A percentile compares a stretch with the other conserved stretches of the same genome.
phyloP scores from a whole-genome alignment of 2,113 vertebrate genomes.

The Oncorhynchus mykiss region DNA sequence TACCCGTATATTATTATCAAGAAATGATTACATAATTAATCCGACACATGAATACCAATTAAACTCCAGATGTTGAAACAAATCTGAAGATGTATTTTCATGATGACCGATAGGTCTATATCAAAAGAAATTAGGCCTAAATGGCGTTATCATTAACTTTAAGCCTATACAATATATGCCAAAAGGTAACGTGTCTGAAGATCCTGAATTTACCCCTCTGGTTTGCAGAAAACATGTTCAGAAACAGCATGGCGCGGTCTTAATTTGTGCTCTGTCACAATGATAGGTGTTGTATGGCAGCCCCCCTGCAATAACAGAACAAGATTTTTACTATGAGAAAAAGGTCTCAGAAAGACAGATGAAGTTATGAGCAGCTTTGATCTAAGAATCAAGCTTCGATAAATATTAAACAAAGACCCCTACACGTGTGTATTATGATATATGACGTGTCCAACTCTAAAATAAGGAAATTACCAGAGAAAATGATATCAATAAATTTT shows the following conservation, averaged over 20 bases:
- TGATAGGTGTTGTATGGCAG: constrained; percentile 51
- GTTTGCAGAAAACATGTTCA: neutral
- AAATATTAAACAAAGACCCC: constrained; percentile 98
- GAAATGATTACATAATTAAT: too few species aligned
- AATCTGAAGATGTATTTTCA: neutral
- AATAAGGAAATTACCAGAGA: constrained; percentile 99
- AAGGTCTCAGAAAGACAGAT: constrained; percentile 90
- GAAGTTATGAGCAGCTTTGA: constrained; percentile 99
- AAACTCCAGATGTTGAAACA: neutral
- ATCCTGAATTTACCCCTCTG: neutral
- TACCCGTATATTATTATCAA: too few species aligned
- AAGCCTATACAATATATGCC: neutral
- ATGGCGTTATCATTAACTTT: neutral
- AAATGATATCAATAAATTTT: constrained; percentile 99
- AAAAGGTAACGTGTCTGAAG: neutral
- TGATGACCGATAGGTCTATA: too few species aligned
- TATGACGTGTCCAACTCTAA: constrained; percentile 96
- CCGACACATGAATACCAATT: too few species aligned
- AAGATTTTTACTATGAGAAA: constrained; percentile 74
- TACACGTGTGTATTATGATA: constrained; percentile 96
- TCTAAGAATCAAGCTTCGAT: constrained; percentile 97
- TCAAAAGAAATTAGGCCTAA: neutral
- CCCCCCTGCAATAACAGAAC: constrained; percentile 68
- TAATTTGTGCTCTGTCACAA: constrained; percentile 59
- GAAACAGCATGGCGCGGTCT: constrained; percentile 14